These are phyloP conservation scores for Drosophila meridionalis DNA, from an alignment of 2,888 invertebrate species.

Conservation along the genomic window DNA sequence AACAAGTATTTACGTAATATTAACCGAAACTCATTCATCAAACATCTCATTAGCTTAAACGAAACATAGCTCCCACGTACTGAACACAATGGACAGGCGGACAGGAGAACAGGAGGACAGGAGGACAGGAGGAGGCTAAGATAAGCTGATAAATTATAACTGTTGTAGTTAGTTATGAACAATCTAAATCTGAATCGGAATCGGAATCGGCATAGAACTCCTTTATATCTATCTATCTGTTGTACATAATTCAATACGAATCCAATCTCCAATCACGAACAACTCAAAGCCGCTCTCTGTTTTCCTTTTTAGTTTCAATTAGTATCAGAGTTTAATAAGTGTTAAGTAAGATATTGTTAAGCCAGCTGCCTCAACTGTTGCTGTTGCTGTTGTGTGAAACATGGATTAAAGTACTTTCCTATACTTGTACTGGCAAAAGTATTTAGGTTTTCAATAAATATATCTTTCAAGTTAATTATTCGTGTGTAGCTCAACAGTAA, in stretches of 20 bases:
- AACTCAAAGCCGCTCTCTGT: constrained; percentile 38
- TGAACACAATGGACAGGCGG: constrained; percentile 18
- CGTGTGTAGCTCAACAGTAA: constrained; percentile 73
- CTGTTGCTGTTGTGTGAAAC: constrained; percentile 29
- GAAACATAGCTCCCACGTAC: constrained; percentile 25
- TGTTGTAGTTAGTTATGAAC: background rate
- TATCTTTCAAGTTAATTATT: constrained; percentile 64
- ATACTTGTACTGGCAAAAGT: constrained; percentile 39
- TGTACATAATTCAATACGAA: constrained; percentile 8
- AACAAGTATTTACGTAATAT: constrained; percentile 49
- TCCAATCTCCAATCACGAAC: constrained; percentile 20
- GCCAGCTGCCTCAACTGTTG: constrained; percentile 39
- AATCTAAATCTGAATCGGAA: background rate
- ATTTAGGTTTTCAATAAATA: constrained; percentile 63
- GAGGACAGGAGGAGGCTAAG: background rate
- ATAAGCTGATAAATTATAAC: constrained; percentile 12
- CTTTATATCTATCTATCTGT: background rate
- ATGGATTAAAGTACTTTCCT: constrained; percentile 22
- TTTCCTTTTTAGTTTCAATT: constrained; percentile 31
- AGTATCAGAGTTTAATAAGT: constrained; percentile 42
- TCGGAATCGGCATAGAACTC: background rate
- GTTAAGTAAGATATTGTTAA: constrained; percentile 36
- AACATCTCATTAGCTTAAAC: constrained; percentile 29
- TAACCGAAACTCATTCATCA: constrained; percentile 41
- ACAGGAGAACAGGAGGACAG: background rate